These are phyloP conservation scores for Ceratina australensis DNA, from an alignment of 1,140 invertebrate genomes.

Conservation along the genomic window DNA sequence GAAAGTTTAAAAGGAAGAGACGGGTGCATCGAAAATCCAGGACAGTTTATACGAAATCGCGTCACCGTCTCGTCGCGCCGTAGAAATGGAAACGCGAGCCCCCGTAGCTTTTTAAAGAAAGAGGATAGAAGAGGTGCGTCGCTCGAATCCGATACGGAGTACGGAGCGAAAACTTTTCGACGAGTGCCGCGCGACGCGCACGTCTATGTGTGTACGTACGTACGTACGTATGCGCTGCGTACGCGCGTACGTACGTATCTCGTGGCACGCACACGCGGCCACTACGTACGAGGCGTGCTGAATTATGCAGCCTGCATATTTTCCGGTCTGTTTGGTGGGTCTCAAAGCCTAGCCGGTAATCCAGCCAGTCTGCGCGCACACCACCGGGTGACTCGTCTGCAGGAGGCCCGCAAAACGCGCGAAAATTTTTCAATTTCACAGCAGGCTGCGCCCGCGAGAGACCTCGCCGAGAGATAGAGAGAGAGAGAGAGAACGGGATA, in stretches of 20 bases:
- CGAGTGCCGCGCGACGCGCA: neutral
- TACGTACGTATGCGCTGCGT: neutral
- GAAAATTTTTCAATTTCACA: conserved; percentile 67
- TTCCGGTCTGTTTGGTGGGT: conserved; percentile 79
- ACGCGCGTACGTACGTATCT: conserved; percentile 1
- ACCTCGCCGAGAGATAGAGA: conserved; percentile 43
- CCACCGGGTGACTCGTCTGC: conserved; percentile 64
- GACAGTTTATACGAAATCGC: neutral
- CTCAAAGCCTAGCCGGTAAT: conserved; percentile 77
- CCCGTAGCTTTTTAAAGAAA: conserved; percentile 3
- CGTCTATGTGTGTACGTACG: neutral
- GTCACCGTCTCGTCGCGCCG: neutral
- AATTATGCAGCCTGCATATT: conserved; percentile 79
- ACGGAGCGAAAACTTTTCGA: conserved; percentile 39
- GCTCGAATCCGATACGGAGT: conserved; percentile 38
- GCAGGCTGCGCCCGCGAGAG: conserved; percentile 60
- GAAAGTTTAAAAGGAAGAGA: neutral
- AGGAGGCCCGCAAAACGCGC: conserved; percentile 73
- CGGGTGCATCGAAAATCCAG: conserved; percentile 10
- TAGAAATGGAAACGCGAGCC: conserved; percentile 37
- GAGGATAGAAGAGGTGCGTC: conserved; percentile 23
- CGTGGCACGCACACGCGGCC: conserved; percentile 33
- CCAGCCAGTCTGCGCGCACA: conserved; percentile 63
- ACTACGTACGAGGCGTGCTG: conserved; percentile 64
- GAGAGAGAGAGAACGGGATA: conserved; percentile 5